Evolutionary conservation across 2,113 vertebrate species (phyloP).

Genomic region (Polypterus senegalus): DNA sequence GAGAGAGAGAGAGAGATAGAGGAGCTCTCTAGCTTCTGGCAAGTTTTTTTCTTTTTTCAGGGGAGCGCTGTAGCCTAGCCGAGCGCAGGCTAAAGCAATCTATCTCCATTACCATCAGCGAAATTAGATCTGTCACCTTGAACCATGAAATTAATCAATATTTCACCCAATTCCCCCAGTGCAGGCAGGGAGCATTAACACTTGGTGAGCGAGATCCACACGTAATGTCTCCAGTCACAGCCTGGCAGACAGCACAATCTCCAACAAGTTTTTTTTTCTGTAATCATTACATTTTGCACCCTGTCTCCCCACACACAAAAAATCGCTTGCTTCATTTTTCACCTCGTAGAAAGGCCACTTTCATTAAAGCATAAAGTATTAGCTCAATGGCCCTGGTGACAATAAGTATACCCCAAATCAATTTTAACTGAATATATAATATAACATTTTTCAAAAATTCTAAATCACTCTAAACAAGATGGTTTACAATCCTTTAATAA

Average conservation of each 20-base stretch:
- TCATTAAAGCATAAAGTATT: too few species aligned
- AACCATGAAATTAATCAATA: constrained; percentile 12
- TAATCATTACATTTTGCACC: too few species aligned
- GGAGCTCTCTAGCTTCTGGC: constrained; percentile 33
- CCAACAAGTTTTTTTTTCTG: too few species aligned
- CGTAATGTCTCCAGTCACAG: not conserved
- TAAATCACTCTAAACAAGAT: too few species aligned
- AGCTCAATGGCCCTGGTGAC: too few species aligned
- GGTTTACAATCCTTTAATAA: too few species aligned
- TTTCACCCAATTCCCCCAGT: constrained; percentile 5
- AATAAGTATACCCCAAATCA: too few species aligned
- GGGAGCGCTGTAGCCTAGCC: not conserved
- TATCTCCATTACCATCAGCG: constrained; percentile 12
- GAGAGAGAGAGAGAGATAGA: constrained; percentile 21
- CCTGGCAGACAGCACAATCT: not conserved
- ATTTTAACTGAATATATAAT: too few species aligned
- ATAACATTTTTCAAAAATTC: too few species aligned
- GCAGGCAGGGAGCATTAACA: constrained; percentile 3
- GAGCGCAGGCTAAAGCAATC: constrained; percentile 1
- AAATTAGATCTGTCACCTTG: constrained; percentile 14
- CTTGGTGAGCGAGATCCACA: not conserved
- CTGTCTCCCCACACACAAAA: too few species aligned
- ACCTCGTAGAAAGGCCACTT: too few species aligned
- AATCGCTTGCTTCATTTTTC: too few species aligned
- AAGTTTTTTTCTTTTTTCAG: not conserved